Conservation (phyloP, 2,888 invertebrate species). For the Sesamia inferens region DNA sequence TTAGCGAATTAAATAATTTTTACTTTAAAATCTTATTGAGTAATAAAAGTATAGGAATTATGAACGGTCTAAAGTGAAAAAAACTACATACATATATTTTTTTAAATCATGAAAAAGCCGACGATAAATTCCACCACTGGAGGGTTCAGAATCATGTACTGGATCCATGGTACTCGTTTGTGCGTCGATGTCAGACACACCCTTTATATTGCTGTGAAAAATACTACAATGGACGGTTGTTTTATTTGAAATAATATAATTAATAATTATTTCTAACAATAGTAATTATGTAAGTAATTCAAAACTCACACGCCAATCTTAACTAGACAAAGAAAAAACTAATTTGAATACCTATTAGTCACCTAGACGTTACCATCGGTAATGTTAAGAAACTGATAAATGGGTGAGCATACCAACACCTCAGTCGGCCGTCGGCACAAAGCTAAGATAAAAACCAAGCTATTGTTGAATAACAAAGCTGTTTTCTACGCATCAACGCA, state of each 20-base stretch:
- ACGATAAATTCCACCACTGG: too few species aligned
- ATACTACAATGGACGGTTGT: slow-evolving; percentile 4
- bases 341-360: slow-evolving; percentile 12
- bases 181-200: too few species aligned
- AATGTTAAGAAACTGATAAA: slow-evolving; percentile 17
- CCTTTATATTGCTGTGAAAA: slow-evolving; percentile 12
- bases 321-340: slow-evolving; percentile 22
- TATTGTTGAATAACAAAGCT: background rate
- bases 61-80: too few species aligned
- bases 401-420: slow-evolving; percentile 7
- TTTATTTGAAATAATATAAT: slow-evolving; percentile 4
- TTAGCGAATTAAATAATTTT: too few species aligned
- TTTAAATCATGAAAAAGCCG: too few species aligned
- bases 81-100: too few species aligned
- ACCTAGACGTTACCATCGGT: slow-evolving; percentile 13
- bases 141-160: too few species aligned
- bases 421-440: background rate
- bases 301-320: slow-evolving; percentile 9
- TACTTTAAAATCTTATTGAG: too few species aligned
- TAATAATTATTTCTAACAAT: slow-evolving; percentile 16
- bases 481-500: background rate
- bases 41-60: too few species aligned
- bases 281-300: background rate
- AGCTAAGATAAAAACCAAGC: background rate
- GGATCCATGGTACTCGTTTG: too few species aligned